These are phyloP conservation scores for Caenorhabditis panamensis DNA, from an alignment of 2,888 invertebrate species.

Conservation along the genomic window DNA sequence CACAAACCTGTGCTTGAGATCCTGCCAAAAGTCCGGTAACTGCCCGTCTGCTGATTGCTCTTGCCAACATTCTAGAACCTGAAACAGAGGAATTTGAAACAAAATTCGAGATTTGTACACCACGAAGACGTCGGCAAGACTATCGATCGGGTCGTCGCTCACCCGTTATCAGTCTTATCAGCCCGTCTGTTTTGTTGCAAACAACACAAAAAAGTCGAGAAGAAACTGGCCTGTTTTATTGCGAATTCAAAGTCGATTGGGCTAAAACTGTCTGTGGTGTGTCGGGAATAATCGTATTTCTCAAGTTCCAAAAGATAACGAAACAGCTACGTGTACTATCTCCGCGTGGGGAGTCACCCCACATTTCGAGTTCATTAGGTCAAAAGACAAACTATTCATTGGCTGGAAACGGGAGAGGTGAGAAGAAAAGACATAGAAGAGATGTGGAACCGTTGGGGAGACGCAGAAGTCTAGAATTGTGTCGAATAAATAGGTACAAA, in stretches of 20 bases:
- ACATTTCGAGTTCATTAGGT: conserved; percentile 27
- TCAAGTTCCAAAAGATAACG: neutral
- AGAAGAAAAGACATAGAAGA: conserved; percentile 5
- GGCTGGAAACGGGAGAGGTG: neutral
- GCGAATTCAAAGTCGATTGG: conserved; percentile 1
- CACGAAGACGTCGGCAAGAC: conserved; percentile 23
- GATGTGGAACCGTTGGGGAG: conserved; percentile 11
- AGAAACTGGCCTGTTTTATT: conserved; percentile 42
- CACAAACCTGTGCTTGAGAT: conserved; percentile 40
- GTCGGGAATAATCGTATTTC: neutral
- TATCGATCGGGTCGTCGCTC: conserved; percentile 35
- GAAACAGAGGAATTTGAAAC: neutral
- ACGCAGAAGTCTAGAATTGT: neutral
- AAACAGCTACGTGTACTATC: conserved; percentile 6
- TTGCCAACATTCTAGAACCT: conserved; percentile 32
- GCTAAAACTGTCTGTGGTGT: neutral
- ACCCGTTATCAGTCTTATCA: conserved; percentile 49
- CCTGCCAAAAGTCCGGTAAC: conserved; percentile 9
- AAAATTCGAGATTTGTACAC: neutral
- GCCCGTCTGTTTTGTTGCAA: conserved; percentile 40
- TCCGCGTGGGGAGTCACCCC: conserved; percentile 17
- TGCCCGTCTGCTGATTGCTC: conserved; percentile 30
- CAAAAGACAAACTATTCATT: conserved; percentile 15
- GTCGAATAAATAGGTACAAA: conserved; percentile 37
- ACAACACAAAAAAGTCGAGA: conserved; percentile 7